Base-by-base conservation (phyloP, 2,797 vertebrate species). In the Hylomyscus alleni region DNA sequence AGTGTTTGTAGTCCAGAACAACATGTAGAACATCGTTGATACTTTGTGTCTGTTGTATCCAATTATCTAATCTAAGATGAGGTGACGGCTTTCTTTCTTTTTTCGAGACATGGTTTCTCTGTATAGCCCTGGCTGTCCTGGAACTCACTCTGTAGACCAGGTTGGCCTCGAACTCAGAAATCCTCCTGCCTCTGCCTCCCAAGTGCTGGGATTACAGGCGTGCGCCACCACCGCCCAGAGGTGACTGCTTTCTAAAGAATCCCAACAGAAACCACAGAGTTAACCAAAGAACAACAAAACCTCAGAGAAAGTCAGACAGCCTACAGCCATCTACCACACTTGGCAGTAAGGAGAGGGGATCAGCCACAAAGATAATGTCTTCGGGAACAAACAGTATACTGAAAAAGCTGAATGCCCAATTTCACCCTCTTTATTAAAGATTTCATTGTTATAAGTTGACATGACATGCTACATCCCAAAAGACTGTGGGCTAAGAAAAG, bases 351-450 rank as follows among this genome's bases (percentile, higher is more conserved):
- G 78, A 90, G 92, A 83, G 2, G 26, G 54, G 85, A 89, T 20
- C 29, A 69, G 76, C 8, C n/a, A 69, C 29, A 50, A 67, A 24
- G 24, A 31, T 26, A n/a, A 9, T 73, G 40, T 73, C 34, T 73
- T 44, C 73, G 31, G 62, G 20, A 85, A 80, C 20, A 85, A 80
- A 93, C 76, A 52, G 73, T 29, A 84, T 84, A 13, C 22, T 54
- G 44, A 90, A 83, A 84, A 69, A 91, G 19, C n/a, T 19, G 81
- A 44, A 54, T n/a, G 50, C 14, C 50, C 54, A 54, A 73, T 37
- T 22, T 82, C 62, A 54, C 26, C 24, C 19, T 85, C 44, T 85
- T 96, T 85, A 75, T 89, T 91, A 58, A 85, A 50, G 9, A 80
- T 60, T 29, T 67, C 26, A 58, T 54, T 83, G 60, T 69, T 87